Base-by-base conservation (phyloP, 2,113 vertebrate species). In the Catharus minimus region DNA sequence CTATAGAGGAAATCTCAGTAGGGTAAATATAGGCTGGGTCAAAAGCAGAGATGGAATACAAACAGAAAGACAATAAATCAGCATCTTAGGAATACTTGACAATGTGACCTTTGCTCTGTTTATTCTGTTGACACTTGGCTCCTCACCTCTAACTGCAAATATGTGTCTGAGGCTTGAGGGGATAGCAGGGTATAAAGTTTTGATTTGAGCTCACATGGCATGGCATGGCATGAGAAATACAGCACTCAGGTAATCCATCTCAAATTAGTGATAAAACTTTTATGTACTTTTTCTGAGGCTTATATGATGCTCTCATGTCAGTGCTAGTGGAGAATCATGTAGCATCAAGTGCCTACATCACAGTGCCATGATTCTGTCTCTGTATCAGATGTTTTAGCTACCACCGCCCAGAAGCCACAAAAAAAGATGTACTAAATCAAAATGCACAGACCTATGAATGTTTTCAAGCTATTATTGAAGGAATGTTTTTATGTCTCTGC, bases 31-130 rank as follows among this genome's bases (percentile, higher is more conserved):
- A 23, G 27, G 38, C 33, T 19, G 32, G 79, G 62, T 62, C 85
- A 75, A 89, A 89, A 73, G 56, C 27, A 88, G 49, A 50, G 26
- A 85, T 62, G 24, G 28, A 92, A 33, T 81, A 56, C 43, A 64
- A 33, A 46, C 38, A 86, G 57, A 82, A 68, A 22, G 15, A 84
- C n/a, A 91, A 82, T 58, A 94, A 89, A 88, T 76, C 85, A 86
- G 50, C 32, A 84, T 64, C 11, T 90, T 64, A 74, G 52, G 33
- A 85, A 76, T 65, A 72, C 38, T 65, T 82, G 82, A 32, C 60
- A 72, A 12, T 4, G 23, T 66, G 95, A 84, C 52, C 36, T 38
- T 78, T 94, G 82, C 55, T 89, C 36, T 64, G 41, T 64, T 21
- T 95, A 4, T 74, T 27, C 17, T 73, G 13, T 47, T 26, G 56